A percentile compares a stretch with the other conserved stretches of the same genome.
Evolutionary conservation across 2,888 invertebrate species (phyloP).

Genomic region (Melanargia galathea): DNA sequence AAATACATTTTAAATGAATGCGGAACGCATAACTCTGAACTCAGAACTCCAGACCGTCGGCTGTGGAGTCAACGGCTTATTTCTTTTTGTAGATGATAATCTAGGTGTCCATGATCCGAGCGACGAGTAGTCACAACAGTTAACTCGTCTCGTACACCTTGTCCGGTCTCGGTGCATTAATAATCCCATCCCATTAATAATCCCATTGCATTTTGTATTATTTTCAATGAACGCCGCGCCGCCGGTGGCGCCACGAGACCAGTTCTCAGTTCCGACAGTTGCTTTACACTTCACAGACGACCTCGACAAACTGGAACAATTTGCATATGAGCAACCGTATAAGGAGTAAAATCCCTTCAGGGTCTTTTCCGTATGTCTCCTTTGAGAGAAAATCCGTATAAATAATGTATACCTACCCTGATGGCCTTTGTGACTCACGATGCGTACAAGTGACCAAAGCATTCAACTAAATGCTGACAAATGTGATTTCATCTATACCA

Average conservation of each 20-base stretch:
- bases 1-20: too few relatives aligned
- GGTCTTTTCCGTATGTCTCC: too few relatives aligned
- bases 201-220: conserved; percentile 53
- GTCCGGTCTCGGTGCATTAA: conserved; percentile 50
- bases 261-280: conserved; percentile 42
- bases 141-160: conserved; percentile 29
- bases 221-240: conserved; percentile 55
- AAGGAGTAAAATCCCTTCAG: too few relatives aligned
- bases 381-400: too few relatives aligned
- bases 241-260: conserved; percentile 64
- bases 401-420: too few relatives aligned
- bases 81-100: not conserved
- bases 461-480: too few relatives aligned
- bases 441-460: too few relatives aligned
- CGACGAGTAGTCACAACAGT: conserved; percentile 61
- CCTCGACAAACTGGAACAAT: conserved; percentile 14
- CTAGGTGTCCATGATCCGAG: conserved; percentile 25
- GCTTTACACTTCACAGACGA: not conserved
- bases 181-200: conserved; percentile 72
- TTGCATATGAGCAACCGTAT: conserved; percentile 13
- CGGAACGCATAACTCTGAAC: too few relatives aligned
- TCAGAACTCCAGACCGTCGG: too few relatives aligned
- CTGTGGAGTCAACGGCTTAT: too few relatives aligned
- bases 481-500: too few relatives aligned
- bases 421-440: too few relatives aligned